A percentile compares a stretch with the other conserved stretches of the same genome.
phyloP scores from a whole-genome alignment of 2,888 invertebrate genomes.

The Scaeva pyrastri region DNA sequence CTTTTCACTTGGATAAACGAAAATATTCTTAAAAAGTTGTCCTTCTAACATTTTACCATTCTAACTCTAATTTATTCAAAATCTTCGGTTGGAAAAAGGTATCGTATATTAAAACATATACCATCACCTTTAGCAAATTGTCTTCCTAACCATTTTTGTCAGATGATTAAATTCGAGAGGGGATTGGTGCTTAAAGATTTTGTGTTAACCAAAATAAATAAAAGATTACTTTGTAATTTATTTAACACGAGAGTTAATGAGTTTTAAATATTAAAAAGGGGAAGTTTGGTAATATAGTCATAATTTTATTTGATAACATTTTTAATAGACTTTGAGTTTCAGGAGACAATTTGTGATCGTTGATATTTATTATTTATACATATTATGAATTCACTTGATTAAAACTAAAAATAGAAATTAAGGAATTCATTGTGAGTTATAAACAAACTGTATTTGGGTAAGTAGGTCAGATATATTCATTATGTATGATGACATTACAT shows the following conservation, averaged over 20 bases:
- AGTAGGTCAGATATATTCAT: too few species aligned
- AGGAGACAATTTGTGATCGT: not conserved
- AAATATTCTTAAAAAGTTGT: too few species aligned
- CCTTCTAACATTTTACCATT: not conserved
- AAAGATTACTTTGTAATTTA: not conserved
- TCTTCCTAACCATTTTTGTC: not conserved
- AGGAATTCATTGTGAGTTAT: too few species aligned
- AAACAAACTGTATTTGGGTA: too few species aligned
- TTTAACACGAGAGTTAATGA: conserved; percentile 16
- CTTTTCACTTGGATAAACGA: not conserved
- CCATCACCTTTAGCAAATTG: too few species aligned
- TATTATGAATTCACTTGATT: not conserved
- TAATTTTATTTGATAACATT: not conserved
- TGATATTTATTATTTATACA: not conserved
- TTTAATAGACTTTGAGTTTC: not conserved
- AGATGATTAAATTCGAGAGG: not conserved
- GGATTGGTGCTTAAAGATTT: not conserved
- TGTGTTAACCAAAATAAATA: not conserved
- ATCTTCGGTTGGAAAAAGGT: not conserved
- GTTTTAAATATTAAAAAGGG: conserved; percentile 13
- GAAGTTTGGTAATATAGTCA: not conserved
- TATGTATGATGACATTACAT: too few species aligned
- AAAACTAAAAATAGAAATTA: not conserved
- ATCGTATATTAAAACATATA: not conserved
- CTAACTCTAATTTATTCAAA: not conserved